Evolutionary conservation across 1,140 invertebrate species (phyloP).

Genomic region (Ips typographus): DNA sequence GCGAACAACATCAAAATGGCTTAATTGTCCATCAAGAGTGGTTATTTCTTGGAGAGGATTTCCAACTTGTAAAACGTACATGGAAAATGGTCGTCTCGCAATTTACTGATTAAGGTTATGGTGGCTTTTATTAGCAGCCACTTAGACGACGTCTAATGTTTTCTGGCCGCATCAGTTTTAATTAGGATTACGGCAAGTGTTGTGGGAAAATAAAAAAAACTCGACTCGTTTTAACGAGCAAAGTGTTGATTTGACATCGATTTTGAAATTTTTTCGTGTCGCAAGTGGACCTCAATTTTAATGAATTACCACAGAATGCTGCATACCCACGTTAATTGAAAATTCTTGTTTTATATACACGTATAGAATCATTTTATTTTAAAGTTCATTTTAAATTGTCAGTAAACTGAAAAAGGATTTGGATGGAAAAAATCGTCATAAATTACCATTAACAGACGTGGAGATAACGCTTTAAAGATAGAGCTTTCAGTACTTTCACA

Average conservation of each 20-base stretch:
- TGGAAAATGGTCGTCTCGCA: conserved; percentile 8
- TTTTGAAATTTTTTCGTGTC: background rate
- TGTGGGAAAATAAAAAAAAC: conserved; percentile 7
- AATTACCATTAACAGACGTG: too few relatives aligned
- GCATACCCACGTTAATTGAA: too few relatives aligned
- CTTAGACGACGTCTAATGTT: conserved; percentile 10
- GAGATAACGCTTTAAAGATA: too few relatives aligned
- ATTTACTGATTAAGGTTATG: conserved; percentile 17
- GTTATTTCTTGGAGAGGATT: conserved; percentile 13
- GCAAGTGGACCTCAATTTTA: too few relatives aligned
- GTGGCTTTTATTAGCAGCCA: conserved; percentile 13
- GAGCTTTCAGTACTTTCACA: too few relatives aligned
- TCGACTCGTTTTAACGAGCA: background rate
- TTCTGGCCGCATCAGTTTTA: conserved; percentile 1
- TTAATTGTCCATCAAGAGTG: conserved; percentile 12
- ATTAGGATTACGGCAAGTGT: conserved; percentile 10
- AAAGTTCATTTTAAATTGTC: too few relatives aligned
- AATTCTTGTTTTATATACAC: too few relatives aligned
- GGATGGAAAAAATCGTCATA: too few relatives aligned
- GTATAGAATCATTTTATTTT: too few relatives aligned
- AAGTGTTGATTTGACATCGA: conserved; percentile 3
- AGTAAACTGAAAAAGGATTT: too few relatives aligned
- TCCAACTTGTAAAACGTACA: conserved; percentile 11
- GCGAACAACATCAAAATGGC: conserved; percentile 4
- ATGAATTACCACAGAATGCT: too few relatives aligned